Evolutionary conservation across 2,113 vertebrate genomes (phyloP), one percentile per base, ranked within the genome.

Genomic region (Ceuthmochares aereus): DNA sequence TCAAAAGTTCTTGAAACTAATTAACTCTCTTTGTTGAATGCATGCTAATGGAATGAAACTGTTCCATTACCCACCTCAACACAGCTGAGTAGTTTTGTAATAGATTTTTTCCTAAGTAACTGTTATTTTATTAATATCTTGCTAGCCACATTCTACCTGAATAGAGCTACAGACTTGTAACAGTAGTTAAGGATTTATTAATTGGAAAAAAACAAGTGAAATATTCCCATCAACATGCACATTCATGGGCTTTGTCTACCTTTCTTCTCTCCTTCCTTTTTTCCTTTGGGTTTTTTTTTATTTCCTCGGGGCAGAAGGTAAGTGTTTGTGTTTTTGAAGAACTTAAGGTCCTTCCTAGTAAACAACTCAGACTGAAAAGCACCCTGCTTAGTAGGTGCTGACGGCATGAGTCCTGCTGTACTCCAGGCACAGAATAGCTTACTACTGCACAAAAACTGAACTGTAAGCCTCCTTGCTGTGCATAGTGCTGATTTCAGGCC

Each of bases 1-100:
- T 79, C 60, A 82, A 54, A 94, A 94, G 77, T 94, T 89, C 89
- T 87, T 52, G 45, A 91, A 96, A 95, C 91, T 95, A 93, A 97
- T 97, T 95, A 96, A 94, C 69, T 93, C 60, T 49, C 73, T 92
- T 94, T 95, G 62, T 79, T 89, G 84, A 91, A 82, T 64, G 84
- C 84, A 93, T 87, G 58, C 45, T 87, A 94, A 94, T 85, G 74
- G n/a, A 82, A 89, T 62, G 62, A 87, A 96, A 91, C 76, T 84
- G 12, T 87, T 91, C 60, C 62, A 36, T 92, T 95, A 91, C 92
- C 54, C 40, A 45, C 30, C 67, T 76, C 91, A 87, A n/a, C 69
- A 72, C 10, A 82, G 58, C 36, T 78, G 89, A 89, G 92, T 32
- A 87, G 56, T 42, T 94, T 91, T 76, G 27, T 84, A 73, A 91